Conservation (phyloP, 92 coral and sea anemone genomes). For the Diadumene lineata region DNA sequence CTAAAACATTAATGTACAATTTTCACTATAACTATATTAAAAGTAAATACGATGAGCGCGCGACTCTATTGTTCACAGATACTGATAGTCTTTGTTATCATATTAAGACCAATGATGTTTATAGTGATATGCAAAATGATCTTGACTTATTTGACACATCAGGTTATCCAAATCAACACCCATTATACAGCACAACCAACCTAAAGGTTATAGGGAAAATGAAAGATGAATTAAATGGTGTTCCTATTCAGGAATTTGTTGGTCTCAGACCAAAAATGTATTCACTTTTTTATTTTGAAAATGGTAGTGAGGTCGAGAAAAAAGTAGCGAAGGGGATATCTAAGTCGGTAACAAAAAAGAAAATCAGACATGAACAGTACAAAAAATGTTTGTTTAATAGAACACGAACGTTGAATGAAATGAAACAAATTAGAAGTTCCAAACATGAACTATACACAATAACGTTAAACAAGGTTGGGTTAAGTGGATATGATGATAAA, state of each 20-base stretch:
- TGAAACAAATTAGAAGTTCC: too few relatives aligned
- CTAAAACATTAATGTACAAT: too few relatives aligned
- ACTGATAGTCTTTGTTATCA: conserved; percentile 36
- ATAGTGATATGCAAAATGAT: conserved; percentile 22
- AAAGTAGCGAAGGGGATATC: conserved; percentile 41
- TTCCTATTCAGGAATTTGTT: conserved; percentile 38
- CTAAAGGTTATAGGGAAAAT: conserved; percentile 35
- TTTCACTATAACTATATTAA: conserved; percentile 41
- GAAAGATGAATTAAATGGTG: conserved; percentile 35
- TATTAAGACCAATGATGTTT: conserved; percentile 28
- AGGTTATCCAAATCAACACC: too few relatives aligned
- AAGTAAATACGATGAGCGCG: conserved; percentile 14
- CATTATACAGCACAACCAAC: too few relatives aligned
- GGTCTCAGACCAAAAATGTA: conserved; percentile 49
- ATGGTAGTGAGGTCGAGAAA: conserved; percentile 30
- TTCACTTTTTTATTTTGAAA: conserved; percentile 18
- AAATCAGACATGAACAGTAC: conserved; percentile 19
- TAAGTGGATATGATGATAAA: conserved; percentile 43
- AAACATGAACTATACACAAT: conserved; percentile 18
- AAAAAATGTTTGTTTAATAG: conserved; percentile 24
- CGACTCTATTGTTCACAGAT: conserved; percentile 43
- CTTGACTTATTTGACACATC: conserved; percentile 26
- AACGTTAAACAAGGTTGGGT: conserved; percentile 33
- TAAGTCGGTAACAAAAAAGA: not conserved
- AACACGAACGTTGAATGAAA: conserved; percentile 15